Conservation (phyloP, 2,113 vertebrate genomes). For the Athene cunicularia region DNA sequence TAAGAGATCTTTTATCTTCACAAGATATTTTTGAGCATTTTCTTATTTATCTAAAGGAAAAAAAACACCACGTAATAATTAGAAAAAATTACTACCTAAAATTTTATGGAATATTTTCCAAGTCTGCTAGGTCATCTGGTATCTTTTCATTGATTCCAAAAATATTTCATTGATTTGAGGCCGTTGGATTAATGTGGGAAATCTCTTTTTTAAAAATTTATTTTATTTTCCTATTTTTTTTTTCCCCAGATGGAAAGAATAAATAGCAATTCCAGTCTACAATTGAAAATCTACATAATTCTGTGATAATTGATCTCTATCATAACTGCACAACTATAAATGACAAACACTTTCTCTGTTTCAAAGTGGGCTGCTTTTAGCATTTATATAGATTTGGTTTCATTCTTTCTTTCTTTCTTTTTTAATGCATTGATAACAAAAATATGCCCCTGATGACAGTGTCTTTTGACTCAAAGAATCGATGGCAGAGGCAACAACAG, state of each 20-base stretch:
- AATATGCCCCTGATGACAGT: background rate
- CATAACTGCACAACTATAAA: background rate
- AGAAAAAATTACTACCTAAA: background rate
- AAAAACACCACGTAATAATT: too few species aligned
- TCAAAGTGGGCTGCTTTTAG: background rate
- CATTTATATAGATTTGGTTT: background rate
- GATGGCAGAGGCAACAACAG: background rate
- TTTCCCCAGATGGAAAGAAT: background rate
- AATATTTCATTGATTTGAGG: background rate
- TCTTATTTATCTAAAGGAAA: background rate
- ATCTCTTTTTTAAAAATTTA: background rate
- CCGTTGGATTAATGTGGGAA: background rate
- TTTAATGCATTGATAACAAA: background rate
- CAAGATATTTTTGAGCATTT: background rate
- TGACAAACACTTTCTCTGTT: background rate
- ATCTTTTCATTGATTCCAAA: background rate
- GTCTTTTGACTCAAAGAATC: background rate
- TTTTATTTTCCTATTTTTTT: accelerated
- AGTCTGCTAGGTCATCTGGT: background rate
- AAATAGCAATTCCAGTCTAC: background rate
- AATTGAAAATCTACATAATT: background rate
- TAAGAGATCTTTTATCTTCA: background rate
- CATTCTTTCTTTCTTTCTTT: background rate
- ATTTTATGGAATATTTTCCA: background rate
- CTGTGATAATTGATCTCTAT: background rate